These are phyloP conservation scores for Idaea dimidiata DNA, from an alignment of 2,888 invertebrate species.

Conservation along the genomic window DNA sequence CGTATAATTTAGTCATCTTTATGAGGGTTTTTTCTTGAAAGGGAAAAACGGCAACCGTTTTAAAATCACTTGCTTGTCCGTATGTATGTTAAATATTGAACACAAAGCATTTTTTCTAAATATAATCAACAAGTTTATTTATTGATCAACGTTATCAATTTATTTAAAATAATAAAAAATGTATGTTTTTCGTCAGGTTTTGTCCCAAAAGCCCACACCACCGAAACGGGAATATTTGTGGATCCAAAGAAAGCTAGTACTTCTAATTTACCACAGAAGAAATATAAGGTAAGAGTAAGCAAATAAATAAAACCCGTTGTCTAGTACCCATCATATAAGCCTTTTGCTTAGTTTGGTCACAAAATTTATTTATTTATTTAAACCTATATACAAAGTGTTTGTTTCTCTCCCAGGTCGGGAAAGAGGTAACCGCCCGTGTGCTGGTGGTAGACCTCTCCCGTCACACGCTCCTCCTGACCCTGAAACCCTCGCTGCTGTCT, in stretches of 20 bases:
- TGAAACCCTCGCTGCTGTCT: constrained; percentile 83
- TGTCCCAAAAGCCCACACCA: constrained; percentile 80
- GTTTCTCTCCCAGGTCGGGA: constrained; percentile 59
- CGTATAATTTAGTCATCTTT: not conserved
- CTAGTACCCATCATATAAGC: not conserved
- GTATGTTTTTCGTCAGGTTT: constrained; percentile 55
- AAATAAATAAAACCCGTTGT: not conserved
- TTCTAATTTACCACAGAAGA: constrained; percentile 72
- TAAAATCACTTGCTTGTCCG: constrained; percentile 3
- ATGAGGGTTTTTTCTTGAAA: constrained; percentile 15
- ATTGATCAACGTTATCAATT: not conserved
- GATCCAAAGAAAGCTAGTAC: constrained; percentile 56
- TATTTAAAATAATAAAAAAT: not conserved
- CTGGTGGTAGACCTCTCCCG: constrained; percentile 67
- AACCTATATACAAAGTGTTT: not conserved
- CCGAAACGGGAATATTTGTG: constrained; percentile 67
- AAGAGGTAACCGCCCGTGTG: constrained; percentile 82
- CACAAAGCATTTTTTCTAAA: not conserved
- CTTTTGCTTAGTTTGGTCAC: too few relatives aligned
- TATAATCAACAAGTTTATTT: too few relatives aligned
- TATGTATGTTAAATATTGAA: too few relatives aligned
- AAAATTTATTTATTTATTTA: too few relatives aligned
- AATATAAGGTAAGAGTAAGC: constrained; percentile 61
- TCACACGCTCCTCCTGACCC: constrained; percentile 80
- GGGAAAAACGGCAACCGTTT: constrained; percentile 56